These are phyloP conservation scores for Elymnias hypermnestra DNA, from an alignment of 1,140 invertebrate species.

Conservation along the genomic window DNA sequence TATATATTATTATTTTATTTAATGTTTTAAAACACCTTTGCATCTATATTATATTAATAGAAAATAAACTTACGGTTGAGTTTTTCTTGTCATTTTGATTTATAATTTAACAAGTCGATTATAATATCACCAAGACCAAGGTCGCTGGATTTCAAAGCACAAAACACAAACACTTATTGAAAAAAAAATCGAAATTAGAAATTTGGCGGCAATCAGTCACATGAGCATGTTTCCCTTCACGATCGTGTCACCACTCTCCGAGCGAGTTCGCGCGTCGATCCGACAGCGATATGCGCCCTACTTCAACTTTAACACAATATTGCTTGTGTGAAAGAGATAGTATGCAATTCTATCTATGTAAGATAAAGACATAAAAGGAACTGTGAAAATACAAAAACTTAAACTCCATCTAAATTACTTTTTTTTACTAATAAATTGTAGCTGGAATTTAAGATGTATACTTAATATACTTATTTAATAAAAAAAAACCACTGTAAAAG, in stretches of 20 bases:
- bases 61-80: conserved; percentile 33
- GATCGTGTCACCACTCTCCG: conserved; percentile 66
- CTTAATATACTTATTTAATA: no score
- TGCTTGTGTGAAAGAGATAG: conserved; percentile 50
- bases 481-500: background rate
- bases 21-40: conserved; percentile 4
- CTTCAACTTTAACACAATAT: conserved; percentile 54
- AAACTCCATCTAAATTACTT: no score
- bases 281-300: conserved; percentile 59
- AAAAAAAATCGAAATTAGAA: conserved; percentile 48
- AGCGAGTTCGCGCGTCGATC: conserved; percentile 62
- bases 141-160: conserved; percentile 27
- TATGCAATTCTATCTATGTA: conserved; percentile 1
- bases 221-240: conserved; percentile 63
- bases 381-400: no score
- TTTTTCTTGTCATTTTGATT: conserved; percentile 37
- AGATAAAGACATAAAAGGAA: conserved; percentile 7
- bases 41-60: no score
- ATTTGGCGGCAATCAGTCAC: conserved; percentile 64
- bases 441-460: no score
- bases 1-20: background rate
- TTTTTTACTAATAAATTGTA: no score
- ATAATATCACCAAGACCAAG: conserved; percentile 16
- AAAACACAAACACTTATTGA: conserved; percentile 40
- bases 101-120: conserved; percentile 14